Percentiles rank a stretch among this genome's conserved stretches.
phyloP scores from a whole-genome alignment of 2,888 invertebrate species.

The Macrophya annulata region DNA sequence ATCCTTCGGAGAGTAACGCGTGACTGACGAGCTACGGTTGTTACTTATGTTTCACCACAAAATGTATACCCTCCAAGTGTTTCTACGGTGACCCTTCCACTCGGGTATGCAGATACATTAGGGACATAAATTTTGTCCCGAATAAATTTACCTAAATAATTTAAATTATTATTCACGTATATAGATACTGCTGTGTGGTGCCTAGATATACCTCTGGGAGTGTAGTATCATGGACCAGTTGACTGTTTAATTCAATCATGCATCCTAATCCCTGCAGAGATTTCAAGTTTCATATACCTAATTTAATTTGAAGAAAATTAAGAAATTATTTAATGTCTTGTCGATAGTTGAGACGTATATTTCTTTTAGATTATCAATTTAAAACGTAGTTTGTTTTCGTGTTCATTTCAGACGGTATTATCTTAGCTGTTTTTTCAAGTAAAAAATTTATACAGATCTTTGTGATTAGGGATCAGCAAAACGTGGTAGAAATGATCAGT shows the following conservation, averaged over 20 bases:
- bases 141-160: conserved; percentile 33
- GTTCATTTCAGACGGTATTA: background rate
- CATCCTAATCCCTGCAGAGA: background rate
- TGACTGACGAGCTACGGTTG: conserved; percentile 11
- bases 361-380: background rate
- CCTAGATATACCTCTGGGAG: background rate
- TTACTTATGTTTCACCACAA: conserved; percentile 7
- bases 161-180: conserved; percentile 18
- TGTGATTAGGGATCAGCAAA: background rate
- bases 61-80: conserved; percentile 20
- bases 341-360: background rate
- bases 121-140: conserved; percentile 27
- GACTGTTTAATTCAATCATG: background rate
- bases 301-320: background rate
- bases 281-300: background rate
- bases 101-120: conserved; percentile 28
- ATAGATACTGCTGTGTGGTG: conserved; percentile 17
- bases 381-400: background rate
- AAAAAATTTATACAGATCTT: background rate
- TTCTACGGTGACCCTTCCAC: conserved; percentile 24
- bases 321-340: background rate
- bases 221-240: background rate
- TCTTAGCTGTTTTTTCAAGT: background rate
- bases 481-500: background rate
- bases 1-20: conserved; percentile 4